These are phyloP conservation scores for Dromococcyx pavoninus DNA, from an alignment of 2,797 vertebrate genomes.

Conservation along the genomic window DNA sequence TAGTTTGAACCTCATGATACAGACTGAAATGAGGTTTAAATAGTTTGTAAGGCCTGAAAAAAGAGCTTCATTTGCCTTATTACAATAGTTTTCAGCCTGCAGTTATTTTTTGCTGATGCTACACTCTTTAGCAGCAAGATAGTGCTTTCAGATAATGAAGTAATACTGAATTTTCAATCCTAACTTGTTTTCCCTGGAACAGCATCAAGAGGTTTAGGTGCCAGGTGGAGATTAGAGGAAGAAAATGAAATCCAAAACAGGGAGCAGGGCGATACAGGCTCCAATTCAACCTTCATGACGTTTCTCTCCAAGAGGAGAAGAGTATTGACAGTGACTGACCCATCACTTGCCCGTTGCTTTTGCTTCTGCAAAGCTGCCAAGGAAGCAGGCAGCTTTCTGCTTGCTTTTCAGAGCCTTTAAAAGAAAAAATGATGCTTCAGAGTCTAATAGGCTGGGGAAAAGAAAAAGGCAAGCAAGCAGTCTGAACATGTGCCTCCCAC, in stretches of 20 bases:
- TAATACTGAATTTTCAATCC: not conserved
- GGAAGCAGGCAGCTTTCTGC: not conserved
- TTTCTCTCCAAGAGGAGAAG: not conserved
- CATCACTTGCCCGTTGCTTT: not conserved
- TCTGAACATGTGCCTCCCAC: not conserved
- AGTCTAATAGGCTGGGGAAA: not conserved
- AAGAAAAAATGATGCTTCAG: not conserved
- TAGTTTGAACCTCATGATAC: not conserved
- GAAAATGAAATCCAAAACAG: constrained; percentile 15
- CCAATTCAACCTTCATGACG: not conserved
- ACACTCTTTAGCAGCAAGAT: not conserved
- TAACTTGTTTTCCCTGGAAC: constrained; percentile 36
- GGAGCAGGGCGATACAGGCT: not conserved
- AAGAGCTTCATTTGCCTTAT: not conserved
- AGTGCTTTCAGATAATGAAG: constrained; percentile 1
- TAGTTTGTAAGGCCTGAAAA: not conserved
- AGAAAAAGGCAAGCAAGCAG: not conserved
- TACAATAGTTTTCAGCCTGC: not conserved
- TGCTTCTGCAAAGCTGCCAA: not conserved
- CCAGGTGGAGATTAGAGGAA: constrained; percentile 22
- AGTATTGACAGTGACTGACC: not conserved
- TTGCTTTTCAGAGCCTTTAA: not conserved
- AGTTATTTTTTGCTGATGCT: constrained; percentile 4
- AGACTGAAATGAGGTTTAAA: not conserved
- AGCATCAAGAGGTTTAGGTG: not conserved